A percentile compares a stretch with the other conserved stretches of the same genome.
phyloP scores from a whole-genome alignment of 2,888 invertebrate species.

The Charanyca ferruginea region DNA sequence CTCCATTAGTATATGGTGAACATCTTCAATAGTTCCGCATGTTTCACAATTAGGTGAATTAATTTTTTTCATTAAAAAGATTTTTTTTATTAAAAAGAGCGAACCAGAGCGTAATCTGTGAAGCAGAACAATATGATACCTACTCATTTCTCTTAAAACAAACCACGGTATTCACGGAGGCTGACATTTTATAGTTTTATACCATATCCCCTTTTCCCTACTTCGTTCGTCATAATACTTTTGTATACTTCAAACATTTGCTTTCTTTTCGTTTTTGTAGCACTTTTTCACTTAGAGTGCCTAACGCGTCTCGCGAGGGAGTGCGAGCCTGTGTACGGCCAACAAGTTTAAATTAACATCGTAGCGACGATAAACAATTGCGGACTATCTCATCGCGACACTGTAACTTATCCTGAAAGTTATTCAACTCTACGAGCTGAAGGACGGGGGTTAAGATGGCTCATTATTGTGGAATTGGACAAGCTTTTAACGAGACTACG shows the following conservation, averaged over 20 bases:
- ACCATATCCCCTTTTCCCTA: too few relatives aligned
- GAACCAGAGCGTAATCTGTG: too few relatives aligned
- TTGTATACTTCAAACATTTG: constrained; percentile 5
- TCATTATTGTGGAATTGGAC: constrained; percentile 60
- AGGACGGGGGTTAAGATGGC: constrained; percentile 28
- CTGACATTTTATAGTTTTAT: too few relatives aligned
- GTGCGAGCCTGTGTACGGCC: neutral
- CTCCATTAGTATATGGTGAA: too few relatives aligned
- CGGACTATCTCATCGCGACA: constrained; percentile 18
- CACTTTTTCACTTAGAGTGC: constrained; percentile 6
- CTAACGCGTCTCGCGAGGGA: neutral
- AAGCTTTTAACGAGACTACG: constrained; percentile 69
- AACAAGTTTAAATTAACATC: constrained; percentile 25
- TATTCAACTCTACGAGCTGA: constrained; percentile 22
- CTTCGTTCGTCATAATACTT: too few relatives aligned
- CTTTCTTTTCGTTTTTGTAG: constrained; percentile 6
- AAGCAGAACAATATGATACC: too few relatives aligned
- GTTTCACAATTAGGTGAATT: too few relatives aligned
- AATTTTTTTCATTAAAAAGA: too few relatives aligned
- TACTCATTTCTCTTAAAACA: too few relatives aligned
- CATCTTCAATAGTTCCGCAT: too few relatives aligned
- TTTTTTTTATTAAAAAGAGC: too few relatives aligned
- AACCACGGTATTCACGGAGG: too few relatives aligned
- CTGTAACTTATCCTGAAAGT: constrained; percentile 37
- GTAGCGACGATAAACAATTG: constrained; percentile 34